These are phyloP conservation scores for Campylomormyrus numenius DNA, from an alignment of 2,113 vertebrate genomes.

Conservation along the genomic window DNA sequence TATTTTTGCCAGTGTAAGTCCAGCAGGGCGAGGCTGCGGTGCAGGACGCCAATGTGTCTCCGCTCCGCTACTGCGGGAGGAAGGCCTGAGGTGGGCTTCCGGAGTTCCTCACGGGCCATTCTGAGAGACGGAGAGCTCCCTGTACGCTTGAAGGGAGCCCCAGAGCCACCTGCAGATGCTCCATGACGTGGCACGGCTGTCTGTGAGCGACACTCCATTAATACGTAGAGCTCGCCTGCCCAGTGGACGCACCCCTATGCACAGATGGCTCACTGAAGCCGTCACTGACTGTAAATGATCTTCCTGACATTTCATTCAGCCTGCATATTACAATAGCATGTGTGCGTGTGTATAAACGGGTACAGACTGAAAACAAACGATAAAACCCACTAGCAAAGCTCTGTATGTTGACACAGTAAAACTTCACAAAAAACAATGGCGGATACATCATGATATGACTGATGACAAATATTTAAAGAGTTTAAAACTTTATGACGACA, in stretches of 20 bases:
- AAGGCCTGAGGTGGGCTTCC: neutral
- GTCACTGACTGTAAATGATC: neutral
- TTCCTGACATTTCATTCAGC: neutral
- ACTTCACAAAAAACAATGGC: neutral
- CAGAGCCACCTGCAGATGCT: neutral
- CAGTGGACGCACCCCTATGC: neutral
- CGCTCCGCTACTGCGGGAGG: constrained; percentile 37
- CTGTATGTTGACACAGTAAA: neutral
- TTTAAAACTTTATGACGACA: neutral
- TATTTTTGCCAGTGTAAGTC: neutral
- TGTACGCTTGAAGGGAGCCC: neutral
- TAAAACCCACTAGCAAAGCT: neutral
- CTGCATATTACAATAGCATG: neutral
- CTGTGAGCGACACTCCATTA: neutral
- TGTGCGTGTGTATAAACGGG: neutral
- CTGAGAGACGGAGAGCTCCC: neutral
- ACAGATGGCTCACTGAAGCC: neutral
- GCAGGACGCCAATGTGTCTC: neutral
- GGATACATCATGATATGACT: neutral
- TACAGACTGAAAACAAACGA: constrained; percentile 1
- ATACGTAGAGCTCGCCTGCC: neutral
- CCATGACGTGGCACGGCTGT: neutral
- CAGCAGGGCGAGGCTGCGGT: neutral
- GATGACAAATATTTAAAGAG: neutral
- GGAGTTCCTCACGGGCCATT: constrained; percentile 20